These are phyloP conservation scores for Chaetophractus vellerosus DNA, from an alignment of 2,797 vertebrate species.

Conservation along the genomic window DNA sequence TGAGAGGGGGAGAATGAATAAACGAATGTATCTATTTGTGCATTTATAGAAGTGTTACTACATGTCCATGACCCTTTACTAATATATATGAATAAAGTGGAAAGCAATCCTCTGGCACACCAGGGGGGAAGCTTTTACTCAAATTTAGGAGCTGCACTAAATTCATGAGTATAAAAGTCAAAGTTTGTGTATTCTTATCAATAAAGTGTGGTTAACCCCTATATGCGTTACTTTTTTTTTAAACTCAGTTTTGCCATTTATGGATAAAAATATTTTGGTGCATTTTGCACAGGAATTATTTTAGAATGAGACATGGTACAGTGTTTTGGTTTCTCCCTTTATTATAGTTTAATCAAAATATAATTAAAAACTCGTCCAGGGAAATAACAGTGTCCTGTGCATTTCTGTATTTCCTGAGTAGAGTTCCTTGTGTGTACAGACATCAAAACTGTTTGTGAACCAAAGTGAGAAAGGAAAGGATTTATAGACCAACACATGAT, in stretches of 20 bases:
- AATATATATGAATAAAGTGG: neutral
- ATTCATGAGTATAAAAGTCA: constrained; percentile 6
- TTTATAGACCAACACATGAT: neutral
- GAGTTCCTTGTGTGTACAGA: neutral
- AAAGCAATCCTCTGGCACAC: neutral
- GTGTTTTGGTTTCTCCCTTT: constrained; percentile 17
- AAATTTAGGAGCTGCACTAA: neutral
- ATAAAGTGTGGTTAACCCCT: neutral
- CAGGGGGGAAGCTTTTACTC: neutral
- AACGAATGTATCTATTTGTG: neutral
- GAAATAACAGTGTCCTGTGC: neutral
- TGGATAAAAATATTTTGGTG: neutral
- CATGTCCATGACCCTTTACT: neutral
- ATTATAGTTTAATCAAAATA: constrained; percentile 25
- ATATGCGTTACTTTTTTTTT: neutral
- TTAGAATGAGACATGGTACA: neutral
- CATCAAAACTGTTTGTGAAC: neutral
- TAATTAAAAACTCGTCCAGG: constrained; percentile 1
- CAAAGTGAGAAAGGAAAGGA: neutral
- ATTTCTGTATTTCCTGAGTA: neutral
- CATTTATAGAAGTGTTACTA: neutral
- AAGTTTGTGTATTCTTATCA: constrained; percentile 9
- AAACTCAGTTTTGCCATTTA: neutral
- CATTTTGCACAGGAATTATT: neutral
- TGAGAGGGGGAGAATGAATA: neutral